These are phyloP conservation scores for Melanotaenia trifasciata DNA, from an alignment of 2,797 vertebrate species.

Conservation along the genomic window DNA sequence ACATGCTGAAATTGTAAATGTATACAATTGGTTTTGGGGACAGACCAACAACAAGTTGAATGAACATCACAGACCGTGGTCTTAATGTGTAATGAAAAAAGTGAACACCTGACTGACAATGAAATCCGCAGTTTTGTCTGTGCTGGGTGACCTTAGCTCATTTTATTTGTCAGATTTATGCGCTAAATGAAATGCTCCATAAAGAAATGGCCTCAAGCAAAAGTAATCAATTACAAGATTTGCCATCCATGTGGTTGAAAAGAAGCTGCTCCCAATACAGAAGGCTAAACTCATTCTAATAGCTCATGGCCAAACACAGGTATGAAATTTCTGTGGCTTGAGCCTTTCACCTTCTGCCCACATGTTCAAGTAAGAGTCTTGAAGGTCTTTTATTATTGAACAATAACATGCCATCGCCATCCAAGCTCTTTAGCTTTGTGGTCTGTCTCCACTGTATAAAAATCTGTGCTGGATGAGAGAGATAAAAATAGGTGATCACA, in stretches of 20 bases:
- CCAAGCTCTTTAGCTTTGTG: conserved; percentile 32
- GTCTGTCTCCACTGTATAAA: conserved; percentile 1
- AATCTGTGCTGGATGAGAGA: neutral
- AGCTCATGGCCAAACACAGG: conserved; percentile 17
- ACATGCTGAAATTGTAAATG: conserved; percentile 6
- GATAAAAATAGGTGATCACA: conserved; percentile 36
- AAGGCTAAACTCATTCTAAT: conserved; percentile 34
- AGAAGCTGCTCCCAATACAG: conserved; percentile 38
- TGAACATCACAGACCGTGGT: conserved; percentile 10
- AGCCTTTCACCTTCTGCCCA: conserved; percentile 17
- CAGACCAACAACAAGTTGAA: conserved; percentile 1
- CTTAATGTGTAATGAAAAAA: conserved; percentile 26
- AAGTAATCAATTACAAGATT: conserved; percentile 55
- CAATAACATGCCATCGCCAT: conserved; percentile 50
- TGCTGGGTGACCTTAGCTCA: conserved; percentile 36
- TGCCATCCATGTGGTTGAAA: conserved; percentile 53
- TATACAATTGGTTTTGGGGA: conserved; percentile 23
- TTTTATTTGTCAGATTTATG: conserved; percentile 59
- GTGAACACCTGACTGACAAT: conserved; percentile 21
- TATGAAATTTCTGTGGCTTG: neutral
- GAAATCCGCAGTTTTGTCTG: conserved; percentile 15
- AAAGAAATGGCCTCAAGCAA: conserved; percentile 31
- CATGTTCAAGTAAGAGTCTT: conserved; percentile 1
- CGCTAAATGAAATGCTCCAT: conserved; percentile 36
- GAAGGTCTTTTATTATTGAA: conserved; percentile 40